Evolutionary conservation across 2,797 vertebrate genomes (phyloP).

Genomic region (Hypotaenidia okinawae): DNA sequence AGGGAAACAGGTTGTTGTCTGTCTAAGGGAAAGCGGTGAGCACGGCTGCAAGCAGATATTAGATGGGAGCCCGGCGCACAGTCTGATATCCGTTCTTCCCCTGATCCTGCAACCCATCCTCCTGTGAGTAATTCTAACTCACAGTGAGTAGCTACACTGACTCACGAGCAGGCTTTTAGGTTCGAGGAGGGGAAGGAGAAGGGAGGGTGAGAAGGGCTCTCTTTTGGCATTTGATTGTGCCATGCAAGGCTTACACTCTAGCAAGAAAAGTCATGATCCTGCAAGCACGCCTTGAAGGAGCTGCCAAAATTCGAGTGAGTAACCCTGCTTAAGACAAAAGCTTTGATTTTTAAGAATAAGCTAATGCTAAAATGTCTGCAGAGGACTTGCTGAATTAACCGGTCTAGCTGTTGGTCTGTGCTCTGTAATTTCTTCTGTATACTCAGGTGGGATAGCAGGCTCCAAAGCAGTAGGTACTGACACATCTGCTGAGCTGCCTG

Average conservation of each 20-base stretch:
- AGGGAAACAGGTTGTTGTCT: slow-evolving; percentile 69
- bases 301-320: slow-evolving; percentile 51
- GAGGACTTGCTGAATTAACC: neutral
- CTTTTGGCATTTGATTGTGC: slow-evolving; percentile 38
- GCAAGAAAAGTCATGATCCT: slow-evolving; percentile 37
- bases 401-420: neutral
- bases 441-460: neutral
- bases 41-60: slow-evolving; percentile 36
- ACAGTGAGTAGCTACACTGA: slow-evolving; percentile 59
- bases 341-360: slow-evolving; percentile 25
- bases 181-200: slow-evolving; percentile 15
- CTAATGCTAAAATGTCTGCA: neutral
- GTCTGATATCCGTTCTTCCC: slow-evolving; percentile 57
- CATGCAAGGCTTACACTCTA: neutral
- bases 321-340: neutral
- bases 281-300: neutral
- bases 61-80: slow-evolving; percentile 40
- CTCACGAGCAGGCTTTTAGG: slow-evolving; percentile 50
- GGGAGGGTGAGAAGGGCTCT: slow-evolving; percentile 35
- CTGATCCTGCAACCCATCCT: slow-evolving; percentile 59
- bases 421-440: neutral
- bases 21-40: slow-evolving; percentile 54
- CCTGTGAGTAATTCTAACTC: slow-evolving; percentile 64
- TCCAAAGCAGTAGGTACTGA: neutral
- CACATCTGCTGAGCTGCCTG: neutral